These are phyloP conservation scores for Drosophila antonietae DNA, from an alignment of 2,888 invertebrate genomes.

Conservation along the genomic window DNA sequence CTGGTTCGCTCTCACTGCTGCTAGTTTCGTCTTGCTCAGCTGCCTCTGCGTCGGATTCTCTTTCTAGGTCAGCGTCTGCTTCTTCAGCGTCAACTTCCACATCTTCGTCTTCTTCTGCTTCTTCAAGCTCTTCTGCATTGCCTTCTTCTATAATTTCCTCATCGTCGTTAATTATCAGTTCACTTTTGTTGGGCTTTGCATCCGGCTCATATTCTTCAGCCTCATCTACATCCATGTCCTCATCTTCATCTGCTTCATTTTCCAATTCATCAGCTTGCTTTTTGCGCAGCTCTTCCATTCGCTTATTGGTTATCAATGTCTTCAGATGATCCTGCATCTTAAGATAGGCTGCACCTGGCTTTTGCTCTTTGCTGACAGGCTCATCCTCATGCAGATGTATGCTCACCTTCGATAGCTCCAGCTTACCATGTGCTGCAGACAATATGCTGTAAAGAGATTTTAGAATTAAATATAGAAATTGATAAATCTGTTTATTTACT, in stretches of 20 bases:
- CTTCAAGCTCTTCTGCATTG: slow-evolving; percentile 63
- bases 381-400: slow-evolving; percentile 71
- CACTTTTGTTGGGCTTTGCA: slow-evolving; percentile 45
- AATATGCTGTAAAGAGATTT: slow-evolving; percentile 82
- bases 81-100: slow-evolving; percentile 14
- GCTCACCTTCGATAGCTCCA: slow-evolving; percentile 83
- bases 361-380: slow-evolving; percentile 82
- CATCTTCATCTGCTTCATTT: slow-evolving; percentile 82
- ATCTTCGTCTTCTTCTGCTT: slow-evolving; percentile 85
- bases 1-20: slow-evolving; percentile 71
- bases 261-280: slow-evolving; percentile 85
- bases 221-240: slow-evolving; percentile 75
- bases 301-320: slow-evolving; percentile 89
- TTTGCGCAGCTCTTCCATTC: slow-evolving; percentile 89
- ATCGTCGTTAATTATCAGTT: slow-evolving; percentile 57
- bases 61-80: slow-evolving; percentile 62
- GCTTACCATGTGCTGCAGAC: slow-evolving; percentile 84
- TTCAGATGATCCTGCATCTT: slow-evolving; percentile 90
- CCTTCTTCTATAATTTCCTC: slow-evolving; percentile 66
- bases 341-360: slow-evolving; percentile 90
- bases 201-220: slow-evolving; percentile 82
- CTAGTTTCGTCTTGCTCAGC: slow-evolving; percentile 49
- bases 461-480: neutral
- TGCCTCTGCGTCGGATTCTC: slow-evolving; percentile 61
- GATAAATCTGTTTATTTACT: neutral